phyloP scores from a whole-genome alignment of 1,140 invertebrate species.

The Pogonomyrmex barbatus region DNA sequence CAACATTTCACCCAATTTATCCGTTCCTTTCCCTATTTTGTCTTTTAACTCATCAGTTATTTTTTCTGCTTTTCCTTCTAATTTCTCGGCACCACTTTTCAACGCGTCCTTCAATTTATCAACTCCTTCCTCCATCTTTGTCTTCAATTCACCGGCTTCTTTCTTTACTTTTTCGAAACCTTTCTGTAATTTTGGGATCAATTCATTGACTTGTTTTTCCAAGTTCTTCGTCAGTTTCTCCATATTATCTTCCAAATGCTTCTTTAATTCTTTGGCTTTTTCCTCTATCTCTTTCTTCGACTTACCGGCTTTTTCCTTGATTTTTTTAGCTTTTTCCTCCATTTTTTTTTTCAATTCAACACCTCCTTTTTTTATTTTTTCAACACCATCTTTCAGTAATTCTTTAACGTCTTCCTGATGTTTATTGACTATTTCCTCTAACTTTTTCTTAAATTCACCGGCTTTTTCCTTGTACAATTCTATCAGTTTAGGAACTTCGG shows the following conservation, averaged over 20 bases:
- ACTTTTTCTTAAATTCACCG: background rate
- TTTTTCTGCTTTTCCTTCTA: background rate
- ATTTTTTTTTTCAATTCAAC: conserved; percentile 17
- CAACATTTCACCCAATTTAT: background rate
- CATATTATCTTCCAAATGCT: too few relatives aligned
- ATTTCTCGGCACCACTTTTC: background rate
- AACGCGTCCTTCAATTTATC: background rate
- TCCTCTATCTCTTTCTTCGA: background rate
- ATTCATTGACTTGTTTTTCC: background rate
- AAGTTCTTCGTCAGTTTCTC: background rate
- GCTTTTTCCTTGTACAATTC: too few relatives aligned
- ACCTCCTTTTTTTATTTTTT: background rate
- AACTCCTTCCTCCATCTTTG: background rate
- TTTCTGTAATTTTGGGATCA: background rate
- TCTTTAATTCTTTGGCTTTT: too few relatives aligned
- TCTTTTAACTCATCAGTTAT: too few relatives aligned
- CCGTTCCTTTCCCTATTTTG: background rate
- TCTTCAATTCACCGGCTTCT: background rate
- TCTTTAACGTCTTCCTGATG: too few relatives aligned
- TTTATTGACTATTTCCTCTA: background rate
- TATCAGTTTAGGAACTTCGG: too few relatives aligned
- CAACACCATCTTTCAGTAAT: too few relatives aligned
- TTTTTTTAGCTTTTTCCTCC: background rate
- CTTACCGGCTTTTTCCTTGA: background rate
- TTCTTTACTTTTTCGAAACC: too few relatives aligned